Evolutionary conservation across 2,888 invertebrate species (phyloP), one percentile per base, ranked within the genome.

Genomic region (Eupithecia exiguata): DNA sequence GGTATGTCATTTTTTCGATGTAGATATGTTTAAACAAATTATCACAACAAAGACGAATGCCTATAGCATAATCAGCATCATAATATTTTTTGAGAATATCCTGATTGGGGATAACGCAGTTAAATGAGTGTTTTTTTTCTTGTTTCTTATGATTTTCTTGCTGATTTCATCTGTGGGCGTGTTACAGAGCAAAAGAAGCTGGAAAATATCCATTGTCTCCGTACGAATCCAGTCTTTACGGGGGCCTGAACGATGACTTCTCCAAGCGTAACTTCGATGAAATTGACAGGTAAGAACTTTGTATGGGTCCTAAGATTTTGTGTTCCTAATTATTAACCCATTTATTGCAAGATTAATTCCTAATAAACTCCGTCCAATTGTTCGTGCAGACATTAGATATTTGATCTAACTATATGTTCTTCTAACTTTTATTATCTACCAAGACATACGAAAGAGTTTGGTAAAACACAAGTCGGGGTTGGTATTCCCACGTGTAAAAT

Each of bases 251-350:
- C 58, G 79, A 92, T 74, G 91, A 88, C 53, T 85, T 90, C 67
- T 89, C 90, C 18, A 92, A 92, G 80, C 89, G 92, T 70, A 95
- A 95, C 87, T 95, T 95, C 83, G 96, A 96, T 81, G 96, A 96
- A 87, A 96, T 96, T 77, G 96, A 96, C 87, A 89, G 93, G 94
- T 93, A 84, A 89, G 36, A 65, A 18, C 35, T 35, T 18, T 9
- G 16, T 62, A 18, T 5, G 3, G 1, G 4, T 58, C 3, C 9
- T n/a, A 21, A 53, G 53, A 49, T 49, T 46, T 46, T 1, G 18
- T 46, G 18, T 46, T 18, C 18, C 46, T 49, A 7, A 1, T 49
- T n/a, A n/a, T n/a, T 49, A 46, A 49, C n/a, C n/a, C n/a, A 49
- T 49, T 49, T 4, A 49, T 3, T 16, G 49, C 10, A 49, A 49